Evolutionary conservation across 2,888 invertebrate species (phyloP).

Genomic region (Enchytraeus crypticus): DNA sequence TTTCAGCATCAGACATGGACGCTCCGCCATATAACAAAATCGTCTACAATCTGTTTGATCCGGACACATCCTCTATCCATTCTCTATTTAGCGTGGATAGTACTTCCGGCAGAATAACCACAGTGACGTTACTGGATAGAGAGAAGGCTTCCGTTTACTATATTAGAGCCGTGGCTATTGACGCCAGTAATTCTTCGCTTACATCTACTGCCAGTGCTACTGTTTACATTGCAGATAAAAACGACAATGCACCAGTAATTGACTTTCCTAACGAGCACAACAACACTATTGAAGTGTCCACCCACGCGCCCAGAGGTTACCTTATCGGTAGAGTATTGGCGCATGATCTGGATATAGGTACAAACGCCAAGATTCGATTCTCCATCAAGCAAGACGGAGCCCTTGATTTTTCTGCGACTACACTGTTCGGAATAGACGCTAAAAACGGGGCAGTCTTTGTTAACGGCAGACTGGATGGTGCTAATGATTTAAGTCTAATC

Average conservation of each 20-base stretch:
- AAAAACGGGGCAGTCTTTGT: conserved; percentile 13
- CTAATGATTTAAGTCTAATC: too few species aligned
- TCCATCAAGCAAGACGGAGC: conserved; percentile 8
- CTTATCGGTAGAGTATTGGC: conserved; percentile 17
- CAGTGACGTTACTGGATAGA: conserved; percentile 52
- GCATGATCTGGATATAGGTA: conserved; percentile 16
- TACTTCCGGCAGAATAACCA: conserved; percentile 72
- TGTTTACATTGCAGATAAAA: conserved; percentile 22
- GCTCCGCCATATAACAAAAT: conserved; percentile 15
- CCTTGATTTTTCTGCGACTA: background rate
- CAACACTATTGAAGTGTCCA: conserved; percentile 15
- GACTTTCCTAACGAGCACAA: conserved; percentile 17
- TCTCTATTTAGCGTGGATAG: conserved; percentile 59
- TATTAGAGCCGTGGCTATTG: conserved; percentile 3
- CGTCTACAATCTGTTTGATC: conserved; percentile 4
- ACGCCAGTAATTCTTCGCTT: conserved; percentile 6
- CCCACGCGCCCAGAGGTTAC: conserved; percentile 11
- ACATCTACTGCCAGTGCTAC: conserved; percentile 15
- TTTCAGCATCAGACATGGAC: conserved; percentile 17
- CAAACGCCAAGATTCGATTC: conserved; percentile 15
- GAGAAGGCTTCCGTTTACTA: conserved; percentile 17
- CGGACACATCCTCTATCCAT: background rate
- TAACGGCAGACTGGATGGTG: conserved; percentile 1
- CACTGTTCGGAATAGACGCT: conserved; percentile 12
- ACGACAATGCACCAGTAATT: conserved; percentile 24